Base-by-base conservation (phyloP, 2,113 vertebrate species). In the Burhinus bistriatus region DNA sequence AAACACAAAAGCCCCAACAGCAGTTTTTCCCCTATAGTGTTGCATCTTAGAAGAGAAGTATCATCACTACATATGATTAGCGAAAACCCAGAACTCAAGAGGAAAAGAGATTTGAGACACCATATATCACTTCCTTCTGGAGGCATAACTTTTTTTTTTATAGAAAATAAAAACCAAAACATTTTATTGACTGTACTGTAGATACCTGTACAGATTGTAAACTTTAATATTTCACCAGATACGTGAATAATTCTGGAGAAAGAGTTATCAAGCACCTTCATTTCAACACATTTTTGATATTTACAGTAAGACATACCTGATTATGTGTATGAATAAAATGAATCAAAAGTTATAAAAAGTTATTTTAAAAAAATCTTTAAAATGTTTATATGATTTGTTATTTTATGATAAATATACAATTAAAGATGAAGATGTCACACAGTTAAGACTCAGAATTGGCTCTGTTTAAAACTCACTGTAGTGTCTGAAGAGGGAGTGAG, bases 231-330 rank as follows among this genome's bases (percentile, higher is more conserved):
- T 96, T 97, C 95, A 91, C 96, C 95, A 97, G 91, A 97, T 93
- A 96, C 6, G 79, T 93, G 91, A 93, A 89, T 94, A 97, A 75
- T 93, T 97, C 94, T 97, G 95, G 91, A 96, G 94, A 95, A 95
- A 97, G 82, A 95, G 70, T 98, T 97, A 97, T 92, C 91, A 97
- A 98, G 98, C 98, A 98, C 98, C 98, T 98, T 98, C 91, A 95
- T 96, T 97, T 97, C 96, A 98, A 97, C 94, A 98, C 61, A 91
- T 77, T 97, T 94, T 97, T 96, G 55, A 54, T 97, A 97, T 96
- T 98, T 94, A 97, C 79, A 96, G 47, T 95, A 54, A 95, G 89
- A 96, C 51, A 76, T 95, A 90, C 93, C 90, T 95, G 95, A 95
- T 96, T 96, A 97, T 89, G 89, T 92, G 47, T 89, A 91, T 59